These are phyloP conservation scores for Heterohyrax brucei DNA, from an alignment of 2,797 vertebrate genomes.

Conservation along the genomic window DNA sequence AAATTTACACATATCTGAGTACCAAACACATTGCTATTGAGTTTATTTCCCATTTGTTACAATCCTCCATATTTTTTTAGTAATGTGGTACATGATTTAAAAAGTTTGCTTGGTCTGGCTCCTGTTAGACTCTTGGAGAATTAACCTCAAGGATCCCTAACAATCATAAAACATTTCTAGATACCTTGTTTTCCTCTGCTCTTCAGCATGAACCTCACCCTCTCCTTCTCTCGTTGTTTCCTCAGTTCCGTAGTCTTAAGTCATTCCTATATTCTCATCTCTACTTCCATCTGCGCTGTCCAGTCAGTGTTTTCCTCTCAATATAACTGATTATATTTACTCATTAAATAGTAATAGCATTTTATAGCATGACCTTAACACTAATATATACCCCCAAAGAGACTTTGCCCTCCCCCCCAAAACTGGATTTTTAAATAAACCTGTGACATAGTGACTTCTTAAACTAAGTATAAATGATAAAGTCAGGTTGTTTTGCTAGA, in stretches of 20 bases:
- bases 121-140: neutral
- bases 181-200: neutral
- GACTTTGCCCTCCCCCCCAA: neutral
- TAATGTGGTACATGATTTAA: neutral
- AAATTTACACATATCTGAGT: neutral
- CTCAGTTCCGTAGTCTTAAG: neutral
- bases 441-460: constrained; percentile 58
- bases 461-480: constrained; percentile 28
- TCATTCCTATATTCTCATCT: neutral
- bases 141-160: neutral
- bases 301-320: neutral
- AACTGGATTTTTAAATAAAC: constrained; percentile 68
- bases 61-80: neutral
- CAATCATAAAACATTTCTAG: neutral
- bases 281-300: neutral
- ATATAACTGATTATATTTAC: constrained; percentile 44
- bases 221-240: neutral
- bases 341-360: constrained; percentile 36
- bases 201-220: neutral
- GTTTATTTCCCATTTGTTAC: too few relatives aligned
- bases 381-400: constrained; percentile 24
- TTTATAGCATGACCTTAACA: constrained; percentile 60
- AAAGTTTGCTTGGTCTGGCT: neutral
- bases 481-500: constrained; percentile 55
- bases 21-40: neutral